phyloP scores from a whole-genome alignment of 2,797 vertebrate species.

The Pangasius sanitwongsei region DNA sequence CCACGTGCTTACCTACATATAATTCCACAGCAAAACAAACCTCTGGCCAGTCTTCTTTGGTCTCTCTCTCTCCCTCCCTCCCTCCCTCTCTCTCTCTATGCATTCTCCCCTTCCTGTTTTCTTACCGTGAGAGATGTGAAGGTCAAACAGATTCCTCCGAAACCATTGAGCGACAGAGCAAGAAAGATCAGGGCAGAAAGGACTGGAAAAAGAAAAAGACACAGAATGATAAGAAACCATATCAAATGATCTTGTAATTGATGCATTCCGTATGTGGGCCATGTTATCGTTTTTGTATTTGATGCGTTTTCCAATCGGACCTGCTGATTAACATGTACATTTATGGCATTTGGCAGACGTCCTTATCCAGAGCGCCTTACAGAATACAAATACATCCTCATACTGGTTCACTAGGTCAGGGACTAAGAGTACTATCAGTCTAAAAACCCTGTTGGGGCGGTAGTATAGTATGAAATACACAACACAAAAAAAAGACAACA shows the following conservation, averaged over 20 bases:
- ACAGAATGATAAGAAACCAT: neutral
- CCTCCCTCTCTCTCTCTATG: neutral
- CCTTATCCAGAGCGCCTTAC: neutral
- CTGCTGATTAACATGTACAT: neutral
- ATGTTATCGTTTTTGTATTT: neutral
- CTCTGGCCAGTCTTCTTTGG: neutral
- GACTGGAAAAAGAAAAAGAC: slow-evolving; percentile 57
- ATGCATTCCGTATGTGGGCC: neutral
- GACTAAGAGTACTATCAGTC: neutral
- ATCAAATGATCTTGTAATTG: neutral
- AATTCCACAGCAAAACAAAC: slow-evolving; percentile 50
- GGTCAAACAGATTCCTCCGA: slow-evolving; percentile 91
- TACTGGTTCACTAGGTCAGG: neutral
- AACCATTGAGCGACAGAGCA: slow-evolving; percentile 87
- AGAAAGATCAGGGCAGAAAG: slow-evolving; percentile 84
- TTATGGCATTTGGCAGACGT: neutral
- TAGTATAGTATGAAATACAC: neutral
- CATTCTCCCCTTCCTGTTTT: neutral
- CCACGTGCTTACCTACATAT: slow-evolving; percentile 11
- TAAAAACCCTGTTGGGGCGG: neutral
- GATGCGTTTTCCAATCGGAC: neutral
- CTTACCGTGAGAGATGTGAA: slow-evolving; percentile 93
- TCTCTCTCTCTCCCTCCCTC: neutral
- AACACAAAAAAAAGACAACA: neutral
- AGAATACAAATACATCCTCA: too few relatives aligned